phyloP scores from a whole-genome alignment of 2,888 invertebrate genomes.

The Sipunculus nudus region DNA sequence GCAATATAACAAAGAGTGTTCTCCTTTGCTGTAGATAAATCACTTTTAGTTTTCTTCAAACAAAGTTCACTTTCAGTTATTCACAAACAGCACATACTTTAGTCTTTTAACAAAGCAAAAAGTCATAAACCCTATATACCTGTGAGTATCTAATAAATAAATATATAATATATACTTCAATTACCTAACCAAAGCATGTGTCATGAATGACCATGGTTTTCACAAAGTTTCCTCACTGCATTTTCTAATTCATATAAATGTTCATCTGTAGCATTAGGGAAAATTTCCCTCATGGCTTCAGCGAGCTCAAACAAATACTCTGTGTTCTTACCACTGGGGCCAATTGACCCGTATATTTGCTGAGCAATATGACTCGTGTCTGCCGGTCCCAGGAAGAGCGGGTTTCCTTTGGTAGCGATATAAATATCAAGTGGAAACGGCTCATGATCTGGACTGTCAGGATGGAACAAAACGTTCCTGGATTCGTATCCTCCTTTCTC shows the following conservation, averaged over 20 bases:
- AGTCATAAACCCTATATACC: too few relatives aligned
- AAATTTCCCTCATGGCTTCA: conserved; percentile 78
- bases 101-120: too few relatives aligned
- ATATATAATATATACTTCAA: too few relatives aligned
- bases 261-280: conserved; percentile 75
- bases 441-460: conserved; percentile 59
- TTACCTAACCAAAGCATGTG: too few relatives aligned
- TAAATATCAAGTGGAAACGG: conserved; percentile 82
- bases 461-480: conserved; percentile 78
- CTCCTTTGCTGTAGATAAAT: too few relatives aligned
- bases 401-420: conserved; percentile 83
- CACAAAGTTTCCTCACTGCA: conserved; percentile 66
- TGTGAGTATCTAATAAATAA: neutral
- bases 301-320: conserved; percentile 91
- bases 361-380: conserved; percentile 80
- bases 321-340: conserved; percentile 89
- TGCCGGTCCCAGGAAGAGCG: conserved; percentile 82
- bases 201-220: too few relatives aligned
- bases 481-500: conserved; percentile 93
- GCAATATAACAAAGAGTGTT: too few relatives aligned
- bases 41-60: too few relatives aligned
- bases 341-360: conserved; percentile 76
- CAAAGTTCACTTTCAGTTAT: too few relatives aligned
- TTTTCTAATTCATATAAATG: conserved; percentile 81
- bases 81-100: too few relatives aligned